Evolutionary conservation across 2,888 invertebrate genomes (phyloP), one percentile per base, ranked within the genome.

Genomic region (Tiliacea citrago): DNA sequence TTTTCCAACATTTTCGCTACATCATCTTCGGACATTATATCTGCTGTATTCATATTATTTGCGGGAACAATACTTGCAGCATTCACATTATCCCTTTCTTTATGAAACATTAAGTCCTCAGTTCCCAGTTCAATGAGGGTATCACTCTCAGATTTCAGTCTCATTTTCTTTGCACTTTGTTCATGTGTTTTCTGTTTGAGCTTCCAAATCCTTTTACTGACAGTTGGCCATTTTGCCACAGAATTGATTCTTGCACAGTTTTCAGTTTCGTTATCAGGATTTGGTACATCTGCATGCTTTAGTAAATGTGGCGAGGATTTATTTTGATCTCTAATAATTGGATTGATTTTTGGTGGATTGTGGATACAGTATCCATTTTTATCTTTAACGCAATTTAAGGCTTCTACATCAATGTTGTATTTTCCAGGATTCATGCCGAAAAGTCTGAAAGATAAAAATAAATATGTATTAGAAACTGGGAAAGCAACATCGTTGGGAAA

Each of bases 401-500:
- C 95, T 45, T 94, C 94, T 69, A 95, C 91, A 76, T 95, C 93
- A 1, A 96, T 84, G 75, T 93, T 92, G 85, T 96, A 96, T 81
- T 94, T 93, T 24, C 96, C 96, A 45, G 96, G 93, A 68, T 88
- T 92, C 88, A 96, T 91, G 16, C 93, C 96, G 79, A 96, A 92
- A 87, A 96, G 90, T 74, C 96, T 96, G 90, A 68, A 93, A 90
- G 49, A 49, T 8, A 95, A 89, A 70, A 93, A 29, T n/a, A n/a
- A n/a, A n/a, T n/a, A n/a, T n/a, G n/a, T n/a, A n/a, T 53, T 57
- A 61, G 10, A 9, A 39, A 53, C 5, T 53, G 1, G 5, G 13
- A 57, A 65, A 51, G 0, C n/a, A n/a, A n/a, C n/a, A n/a, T n/a
- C n/a, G n/a, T n/a, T n/a, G n/a, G n/a, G n/a, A n/a, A n/a, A n/a